Percentiles rank a stretch among this genome's conserved stretches.
Conservation (phyloP, 2,797 vertebrate species). For the Muscicapa striata region DNA sequence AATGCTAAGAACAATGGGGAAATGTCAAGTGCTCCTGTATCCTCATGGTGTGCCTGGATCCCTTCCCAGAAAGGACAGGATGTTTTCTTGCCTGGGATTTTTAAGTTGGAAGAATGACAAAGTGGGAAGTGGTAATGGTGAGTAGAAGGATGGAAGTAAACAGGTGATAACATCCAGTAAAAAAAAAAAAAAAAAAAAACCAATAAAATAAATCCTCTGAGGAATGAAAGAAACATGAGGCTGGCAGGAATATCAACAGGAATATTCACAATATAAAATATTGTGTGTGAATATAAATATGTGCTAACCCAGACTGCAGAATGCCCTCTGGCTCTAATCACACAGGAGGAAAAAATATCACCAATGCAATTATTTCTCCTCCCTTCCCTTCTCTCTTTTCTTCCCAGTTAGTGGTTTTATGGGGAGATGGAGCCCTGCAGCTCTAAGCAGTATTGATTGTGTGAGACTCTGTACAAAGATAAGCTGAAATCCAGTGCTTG, state of each 20-base stretch:
- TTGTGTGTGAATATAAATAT: not conserved
- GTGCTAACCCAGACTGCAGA: not conserved
- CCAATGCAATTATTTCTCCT: conserved; percentile 13
- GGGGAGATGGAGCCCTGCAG: not conserved
- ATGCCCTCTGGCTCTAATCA: conserved; percentile 30
- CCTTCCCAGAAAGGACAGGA: conserved; percentile 45
- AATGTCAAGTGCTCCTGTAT: conserved; percentile 64
- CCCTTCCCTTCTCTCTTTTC: not conserved
- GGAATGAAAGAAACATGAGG: conserved; percentile 9
- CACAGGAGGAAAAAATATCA: not conserved
- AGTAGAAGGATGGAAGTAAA: conserved; percentile 28
- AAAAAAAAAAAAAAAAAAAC: not conserved
- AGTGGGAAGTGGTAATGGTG: not conserved
- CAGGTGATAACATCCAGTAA: conserved; percentile 31
- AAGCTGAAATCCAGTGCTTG: not conserved
- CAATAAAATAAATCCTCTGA: not conserved
- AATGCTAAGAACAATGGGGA: conserved; percentile 46
- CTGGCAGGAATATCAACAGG: not conserved
- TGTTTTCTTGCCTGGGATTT: conserved; percentile 12
- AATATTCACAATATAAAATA: not conserved
- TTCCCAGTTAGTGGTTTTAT: not conserved
- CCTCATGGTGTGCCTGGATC: conserved; percentile 21
- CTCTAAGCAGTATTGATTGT: not conserved
- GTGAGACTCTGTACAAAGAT: not conserved
- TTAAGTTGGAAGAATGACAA: conserved; percentile 39